Evolutionary conservation across 2,797 vertebrate genomes (phyloP).

Genomic region (Sternarchorhynchus goeldii): DNA sequence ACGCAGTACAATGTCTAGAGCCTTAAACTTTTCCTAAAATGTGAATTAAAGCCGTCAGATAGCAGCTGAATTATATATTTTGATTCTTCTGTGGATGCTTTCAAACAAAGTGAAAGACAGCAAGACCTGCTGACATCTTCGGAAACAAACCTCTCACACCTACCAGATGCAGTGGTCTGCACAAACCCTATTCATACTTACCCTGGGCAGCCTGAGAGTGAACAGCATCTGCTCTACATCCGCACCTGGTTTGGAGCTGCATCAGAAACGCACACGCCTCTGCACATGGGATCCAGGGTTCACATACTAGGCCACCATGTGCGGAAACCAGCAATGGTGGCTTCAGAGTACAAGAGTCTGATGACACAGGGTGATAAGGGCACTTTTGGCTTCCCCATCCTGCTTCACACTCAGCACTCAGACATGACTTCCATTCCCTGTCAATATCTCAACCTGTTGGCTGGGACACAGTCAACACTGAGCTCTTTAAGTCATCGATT

Average conservation of each 20-base stretch:
- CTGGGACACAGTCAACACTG: conserved; percentile 67
- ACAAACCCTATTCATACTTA: background rate
- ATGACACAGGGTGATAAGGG: conserved; percentile 14
- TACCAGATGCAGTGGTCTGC: background rate
- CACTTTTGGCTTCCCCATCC: background rate
- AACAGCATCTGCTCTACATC: background rate
- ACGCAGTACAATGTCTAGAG: no score
- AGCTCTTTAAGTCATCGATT: conserved; percentile 61
- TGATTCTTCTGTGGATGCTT: background rate
- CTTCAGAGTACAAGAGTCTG: conserved; percentile 1
- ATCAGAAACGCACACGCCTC: background rate
- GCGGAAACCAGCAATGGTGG: background rate
- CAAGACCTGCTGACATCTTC: background rate
- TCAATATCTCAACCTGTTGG: conserved; percentile 49
- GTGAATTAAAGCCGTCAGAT: background rate
- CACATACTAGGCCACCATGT: background rate
- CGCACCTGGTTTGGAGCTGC: conserved; percentile 13
- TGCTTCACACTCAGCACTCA: background rate
- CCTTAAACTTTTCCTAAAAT: background rate
- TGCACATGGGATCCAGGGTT: background rate
- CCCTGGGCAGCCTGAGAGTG: background rate
- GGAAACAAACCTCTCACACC: background rate
- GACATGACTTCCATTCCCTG: background rate
- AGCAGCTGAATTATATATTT: background rate
- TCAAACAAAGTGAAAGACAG: background rate